A percentile compares a stretch with the other conserved stretches of the same genome.
These are phyloP conservation scores for Drosophila kurseongensis DNA, from an alignment of 1,140 invertebrate species.

Conservation along the genomic window DNA sequence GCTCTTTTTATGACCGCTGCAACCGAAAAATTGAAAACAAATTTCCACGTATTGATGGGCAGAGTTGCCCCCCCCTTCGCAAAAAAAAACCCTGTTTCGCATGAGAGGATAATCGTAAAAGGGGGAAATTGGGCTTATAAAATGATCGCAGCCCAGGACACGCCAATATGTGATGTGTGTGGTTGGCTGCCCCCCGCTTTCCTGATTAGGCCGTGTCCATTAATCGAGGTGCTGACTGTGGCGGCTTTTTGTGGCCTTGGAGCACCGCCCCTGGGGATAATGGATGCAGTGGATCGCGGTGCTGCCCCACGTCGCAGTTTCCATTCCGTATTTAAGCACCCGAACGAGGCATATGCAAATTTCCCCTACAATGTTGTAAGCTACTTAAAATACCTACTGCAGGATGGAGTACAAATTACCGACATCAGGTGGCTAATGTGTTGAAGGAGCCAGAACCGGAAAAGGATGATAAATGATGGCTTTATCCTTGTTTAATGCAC, in stretches of 20 bases:
- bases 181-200: neutral
- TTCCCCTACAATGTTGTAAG: conserved; percentile 3
- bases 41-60: conserved; percentile 72
- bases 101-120: conserved; percentile 73
- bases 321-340: neutral
- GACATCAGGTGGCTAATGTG: too few species aligned
- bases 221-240: conserved; percentile 57
- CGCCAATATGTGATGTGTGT: conserved; percentile 13
- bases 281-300: neutral
- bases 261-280: conserved; percentile 1
- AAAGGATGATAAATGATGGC: too few species aligned
- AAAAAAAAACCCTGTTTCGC: conserved; percentile 32
- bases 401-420: too few species aligned
- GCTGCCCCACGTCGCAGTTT: neutral
- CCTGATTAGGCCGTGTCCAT: conserved; percentile 50
- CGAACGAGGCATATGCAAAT: conserved; percentile 1
- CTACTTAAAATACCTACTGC: neutral
- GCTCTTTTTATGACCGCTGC: conserved; percentile 72
- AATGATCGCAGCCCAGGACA: conserved; percentile 52
- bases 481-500: too few species aligned
- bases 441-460: too few species aligned
- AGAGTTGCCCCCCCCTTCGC: neutral
- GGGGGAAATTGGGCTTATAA: conserved; percentile 68
- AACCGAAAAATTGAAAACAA: conserved; percentile 79
- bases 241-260: conserved; percentile 43